phyloP scores from a whole-genome alignment of 2,888 invertebrate genomes.

The Eubasilissa splendida region DNA sequence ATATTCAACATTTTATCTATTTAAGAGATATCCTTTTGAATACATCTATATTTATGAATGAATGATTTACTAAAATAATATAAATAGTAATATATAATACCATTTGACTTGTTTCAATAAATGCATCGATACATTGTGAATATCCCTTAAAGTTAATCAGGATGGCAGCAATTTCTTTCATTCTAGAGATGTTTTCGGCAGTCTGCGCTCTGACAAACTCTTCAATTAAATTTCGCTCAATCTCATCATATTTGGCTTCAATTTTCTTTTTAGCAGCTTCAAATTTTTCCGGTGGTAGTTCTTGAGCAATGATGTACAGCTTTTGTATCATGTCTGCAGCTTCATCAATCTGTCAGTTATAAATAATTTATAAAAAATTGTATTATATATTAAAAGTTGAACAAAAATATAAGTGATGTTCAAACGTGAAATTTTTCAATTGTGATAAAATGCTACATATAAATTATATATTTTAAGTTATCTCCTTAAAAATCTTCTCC shows the following conservation, averaged over 20 bases:
- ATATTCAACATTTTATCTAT: too few species aligned
- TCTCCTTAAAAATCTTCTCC: too few species aligned
- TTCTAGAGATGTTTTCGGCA: constrained; percentile 86
- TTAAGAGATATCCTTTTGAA: constrained; percentile 2
- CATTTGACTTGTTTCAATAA: constrained; percentile 96
- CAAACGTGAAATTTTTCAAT: too few species aligned
- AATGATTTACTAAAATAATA: not conserved
- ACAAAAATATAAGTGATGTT: too few species aligned
- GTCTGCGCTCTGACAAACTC: constrained; percentile 94
- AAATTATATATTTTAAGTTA: too few species aligned
- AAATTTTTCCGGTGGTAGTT: constrained; percentile 91
- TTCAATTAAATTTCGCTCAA: constrained; percentile 91
- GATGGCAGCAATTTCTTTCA: constrained; percentile 94
- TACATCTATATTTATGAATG: not conserved
- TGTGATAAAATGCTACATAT: too few species aligned
- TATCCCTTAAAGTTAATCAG: constrained; percentile 97
- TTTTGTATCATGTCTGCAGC: constrained; percentile 99
- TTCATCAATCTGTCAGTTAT: constrained; percentile 81
- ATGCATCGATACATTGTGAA: constrained; percentile 96
- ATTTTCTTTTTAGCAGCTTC: constrained; percentile 89
- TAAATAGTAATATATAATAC: constrained; percentile 65
- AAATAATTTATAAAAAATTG: too few species aligned
- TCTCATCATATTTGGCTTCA: constrained; percentile 90
- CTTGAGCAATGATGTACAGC: constrained; percentile 94
- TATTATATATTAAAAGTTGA: too few species aligned